Evolutionary conservation across 1,140 invertebrate genomes (phyloP), one percentile per base, ranked within the genome.

Genomic region (Apis florea): DNA sequence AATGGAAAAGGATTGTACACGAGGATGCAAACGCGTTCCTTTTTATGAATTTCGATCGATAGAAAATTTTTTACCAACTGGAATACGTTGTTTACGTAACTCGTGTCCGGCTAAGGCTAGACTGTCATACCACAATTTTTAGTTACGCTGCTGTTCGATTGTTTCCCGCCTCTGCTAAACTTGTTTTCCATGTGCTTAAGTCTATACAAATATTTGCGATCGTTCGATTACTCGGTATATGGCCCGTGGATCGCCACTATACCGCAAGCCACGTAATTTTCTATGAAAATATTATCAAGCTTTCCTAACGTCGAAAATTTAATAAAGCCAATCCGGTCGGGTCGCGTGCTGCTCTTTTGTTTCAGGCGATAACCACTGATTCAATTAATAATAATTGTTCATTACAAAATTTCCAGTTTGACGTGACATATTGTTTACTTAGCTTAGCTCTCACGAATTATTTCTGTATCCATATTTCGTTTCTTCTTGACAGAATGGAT

Each of bases 201-300:
- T 79, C 68, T 79, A 69, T 49, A 61, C 77, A 71, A 79, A 79
- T 72, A 53, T 79, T 79, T 79, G 58, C 31, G 21, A 47, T 15
- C 69, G 69, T 79, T 79, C 59, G 69, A 73, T 79, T 73, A 73
- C 59, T 63, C 68, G 58, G 26, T 47, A 54, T 13, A 63, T 31
- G 24, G n/a, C 5, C 19, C 0, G 24, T 19, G 67, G 54, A 56
- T 53, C 47, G 63, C 31, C 15, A n/a, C 51, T 68, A 19, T 56
- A 26, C 76, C 17, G 47, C 67, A 58, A 31, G 40, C 77, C 47
- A 47, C 58, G 58, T 79, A 79, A 79, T 79, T 79, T 77, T 79
- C 68, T 53, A 47, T 21, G 68, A 63, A 79, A 79, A 54, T 79
- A 79, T 53, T 79, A 59, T 72, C 56, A 24, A 19, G 19, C 68